Evolutionary conservation across 1,140 invertebrate species (phyloP), one percentile per base, ranked within the genome.

Genomic region (Drosophila arawakana): DNA sequence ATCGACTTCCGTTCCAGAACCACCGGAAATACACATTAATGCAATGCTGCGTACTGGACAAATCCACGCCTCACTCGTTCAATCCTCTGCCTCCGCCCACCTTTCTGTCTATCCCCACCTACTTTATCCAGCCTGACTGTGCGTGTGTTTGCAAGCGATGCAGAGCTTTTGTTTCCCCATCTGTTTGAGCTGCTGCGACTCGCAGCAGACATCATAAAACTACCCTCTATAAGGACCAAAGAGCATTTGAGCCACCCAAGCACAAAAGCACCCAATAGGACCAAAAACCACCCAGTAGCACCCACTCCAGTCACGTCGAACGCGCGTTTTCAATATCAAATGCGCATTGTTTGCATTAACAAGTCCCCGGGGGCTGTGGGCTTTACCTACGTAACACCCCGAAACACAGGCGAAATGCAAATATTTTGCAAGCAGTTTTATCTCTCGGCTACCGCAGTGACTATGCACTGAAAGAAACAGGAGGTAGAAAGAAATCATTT

Each of bases 281-380:
- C 43, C 44, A 35, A 13, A n/a, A 4, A 25, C 21, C 55, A 11
- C 34, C 37, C 13, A 13, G 8, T 30, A 25, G 25, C 63, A 49
- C 7, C 2, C 2, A 37, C 9, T 39, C 34, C 6, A 25, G 6
- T 7, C 30, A 54, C 57, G 25, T 41, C n/a, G 35, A 10, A 6
- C 8, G n/a, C 54, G 58, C 63, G 71, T 78, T 85, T 86, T 86
- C 82, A 89, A 89, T 89, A 88, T 88, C 75, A 84, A 89, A 89
- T 89, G 75, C 77, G 73, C 81, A 85, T 90, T 89, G 85, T 89
- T 90, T 90, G 88, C 82, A 91, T 88, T 91, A 91, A 91, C 88
- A 88, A 91, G 88, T 88, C 88, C 76, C 80, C 34, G 50, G 6
- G 80, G 83, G 68, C 54, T 77, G 78, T 84, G 73, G 66, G 77